These are phyloP conservation scores for Ciconia stormi DNA, from an alignment of 2,113 vertebrate genomes.

Conservation along the genomic window DNA sequence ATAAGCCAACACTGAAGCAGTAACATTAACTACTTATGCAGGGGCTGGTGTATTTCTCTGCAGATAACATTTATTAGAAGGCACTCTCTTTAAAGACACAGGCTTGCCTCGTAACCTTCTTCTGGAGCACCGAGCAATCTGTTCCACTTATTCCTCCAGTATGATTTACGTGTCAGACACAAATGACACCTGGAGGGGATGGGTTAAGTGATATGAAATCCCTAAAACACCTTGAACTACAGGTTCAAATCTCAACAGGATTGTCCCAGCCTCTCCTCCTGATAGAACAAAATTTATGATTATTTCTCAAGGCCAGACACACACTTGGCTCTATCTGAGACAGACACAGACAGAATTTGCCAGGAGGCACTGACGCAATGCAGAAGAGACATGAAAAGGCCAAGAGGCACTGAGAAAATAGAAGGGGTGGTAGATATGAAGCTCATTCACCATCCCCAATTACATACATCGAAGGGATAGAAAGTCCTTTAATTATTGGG, in stretches of 20 bases:
- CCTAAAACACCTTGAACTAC: conserved; percentile 51
- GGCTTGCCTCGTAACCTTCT: background rate
- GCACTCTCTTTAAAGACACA: conserved; percentile 19
- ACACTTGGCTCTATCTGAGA: background rate
- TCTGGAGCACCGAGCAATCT: background rate
- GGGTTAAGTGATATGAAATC: conserved; percentile 45
- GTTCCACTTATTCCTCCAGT: background rate
- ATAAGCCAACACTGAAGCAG: conserved; percentile 50
- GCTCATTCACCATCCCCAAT: background rate
- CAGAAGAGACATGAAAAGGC: conserved; percentile 22
- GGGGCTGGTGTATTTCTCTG: conserved; percentile 43
- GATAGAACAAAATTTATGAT: conserved; percentile 26
- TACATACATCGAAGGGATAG: background rate
- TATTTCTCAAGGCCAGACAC: conserved; percentile 50
- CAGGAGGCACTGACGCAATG: conserved; percentile 38
- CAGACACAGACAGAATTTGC: conserved; percentile 30
- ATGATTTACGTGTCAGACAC: conserved; percentile 15
- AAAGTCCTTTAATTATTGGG: background rate
- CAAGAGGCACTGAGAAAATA: conserved; percentile 25
- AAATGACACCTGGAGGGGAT: background rate
- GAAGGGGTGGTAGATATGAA: background rate
- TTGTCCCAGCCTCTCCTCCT: background rate
- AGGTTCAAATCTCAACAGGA: conserved; percentile 38
- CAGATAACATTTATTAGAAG: conserved; percentile 61
- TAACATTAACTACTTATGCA: conserved; percentile 50